phyloP scores from a whole-genome alignment of 1,140 invertebrate species.

The Trichonephila clavata region DNA sequence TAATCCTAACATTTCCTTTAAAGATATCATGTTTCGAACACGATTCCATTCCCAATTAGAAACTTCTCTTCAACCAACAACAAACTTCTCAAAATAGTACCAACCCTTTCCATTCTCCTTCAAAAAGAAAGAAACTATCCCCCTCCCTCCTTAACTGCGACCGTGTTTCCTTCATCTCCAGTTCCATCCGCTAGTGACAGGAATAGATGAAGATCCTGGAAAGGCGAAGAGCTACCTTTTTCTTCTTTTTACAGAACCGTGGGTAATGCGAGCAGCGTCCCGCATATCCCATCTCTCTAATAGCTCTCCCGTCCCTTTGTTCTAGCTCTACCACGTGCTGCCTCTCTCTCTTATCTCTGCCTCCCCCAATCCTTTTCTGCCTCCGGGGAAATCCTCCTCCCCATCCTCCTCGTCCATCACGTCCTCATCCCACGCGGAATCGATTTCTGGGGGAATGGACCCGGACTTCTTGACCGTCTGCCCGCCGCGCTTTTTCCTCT shows the following conservation, averaged over 20 bases:
- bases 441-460: neutral
- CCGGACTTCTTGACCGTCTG: conserved; percentile 36
- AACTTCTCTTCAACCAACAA: neutral
- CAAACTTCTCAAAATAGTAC: neutral
- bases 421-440: conserved; percentile 8
- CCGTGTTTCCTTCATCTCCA: neutral
- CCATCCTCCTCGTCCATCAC: neutral
- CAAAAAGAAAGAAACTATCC: neutral
- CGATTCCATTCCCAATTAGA: neutral
- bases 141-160: neutral
- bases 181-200: neutral
- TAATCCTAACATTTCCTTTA: no score
- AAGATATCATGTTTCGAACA: no score
- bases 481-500: neutral
- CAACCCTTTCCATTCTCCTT: neutral
- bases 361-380: conserved; percentile 13
- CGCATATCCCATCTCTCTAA: conserved; percentile 40
- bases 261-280: conserved; percentile 19
- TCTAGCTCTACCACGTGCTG: conserved; percentile 3
- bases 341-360: neutral
- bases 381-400: conserved; percentile 1
- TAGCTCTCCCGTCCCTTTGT: conserved; percentile 29
- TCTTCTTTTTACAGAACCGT: neutral
- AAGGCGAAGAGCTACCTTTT: neutral
- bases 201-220: neutral